phyloP scores from a whole-genome alignment of 2,113 vertebrate species.

The Sylvietta virens region DNA sequence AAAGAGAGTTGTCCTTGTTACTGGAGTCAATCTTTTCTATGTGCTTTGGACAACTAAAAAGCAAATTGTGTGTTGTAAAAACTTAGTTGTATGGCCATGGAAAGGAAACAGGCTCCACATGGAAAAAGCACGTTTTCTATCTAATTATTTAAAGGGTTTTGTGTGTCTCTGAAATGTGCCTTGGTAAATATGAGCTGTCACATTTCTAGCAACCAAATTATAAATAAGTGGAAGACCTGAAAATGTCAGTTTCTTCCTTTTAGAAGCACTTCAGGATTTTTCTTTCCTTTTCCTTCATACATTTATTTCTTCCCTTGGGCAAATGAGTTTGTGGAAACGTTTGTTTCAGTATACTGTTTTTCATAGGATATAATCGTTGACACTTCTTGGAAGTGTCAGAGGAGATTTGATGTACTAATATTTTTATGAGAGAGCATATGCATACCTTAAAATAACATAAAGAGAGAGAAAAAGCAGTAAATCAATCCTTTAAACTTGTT shows the following conservation, averaged over 20 bases:
- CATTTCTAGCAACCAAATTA: slow-evolving; percentile 41
- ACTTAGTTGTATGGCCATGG: not conserved
- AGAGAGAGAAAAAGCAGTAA: not conserved
- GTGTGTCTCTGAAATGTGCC: not conserved
- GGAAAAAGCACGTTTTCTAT: not conserved
- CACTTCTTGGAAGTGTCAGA: not conserved
- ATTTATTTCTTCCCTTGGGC: not conserved
- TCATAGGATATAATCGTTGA: not conserved
- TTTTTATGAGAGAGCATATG: not conserved
- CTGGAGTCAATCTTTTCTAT: not conserved
- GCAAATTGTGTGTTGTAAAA: not conserved
- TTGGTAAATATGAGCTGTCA: slow-evolving; percentile 21
- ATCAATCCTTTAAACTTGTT: not conserved
- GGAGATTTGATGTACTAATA: not conserved
- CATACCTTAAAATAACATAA: not conserved
- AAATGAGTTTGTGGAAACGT: not conserved
- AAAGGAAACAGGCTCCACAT: not conserved
- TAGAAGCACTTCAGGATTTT: not conserved
- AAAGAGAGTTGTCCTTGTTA: not conserved
- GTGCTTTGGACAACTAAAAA: not conserved
- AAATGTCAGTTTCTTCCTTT: slow-evolving; percentile 53
- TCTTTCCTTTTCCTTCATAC: not conserved
- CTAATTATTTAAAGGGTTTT: not conserved
- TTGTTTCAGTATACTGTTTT: not conserved
- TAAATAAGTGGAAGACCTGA: slow-evolving; percentile 52